Evolutionary conservation across 1,140 invertebrate genomes (phyloP).

Genomic region (Heterodera schachtii): DNA sequence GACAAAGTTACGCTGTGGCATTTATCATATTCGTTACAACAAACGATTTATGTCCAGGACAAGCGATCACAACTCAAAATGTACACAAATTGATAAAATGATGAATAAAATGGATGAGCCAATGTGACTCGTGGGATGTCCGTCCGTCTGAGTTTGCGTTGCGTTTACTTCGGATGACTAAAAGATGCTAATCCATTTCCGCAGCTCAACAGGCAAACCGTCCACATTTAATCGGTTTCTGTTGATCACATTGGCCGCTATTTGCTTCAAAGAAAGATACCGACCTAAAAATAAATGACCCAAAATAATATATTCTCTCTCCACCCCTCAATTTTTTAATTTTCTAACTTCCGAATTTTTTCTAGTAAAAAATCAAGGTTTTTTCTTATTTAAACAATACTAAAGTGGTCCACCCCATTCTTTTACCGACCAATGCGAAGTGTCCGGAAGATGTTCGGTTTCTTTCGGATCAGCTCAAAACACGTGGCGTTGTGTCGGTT

Average conservation of each 20-base stretch:
- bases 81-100: neutral
- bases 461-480: conserved; percentile 44
- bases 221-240: conserved; percentile 26
- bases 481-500: conserved; percentile 46
- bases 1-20: too few relatives aligned
- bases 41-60: neutral
- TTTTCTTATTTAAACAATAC: too few relatives aligned
- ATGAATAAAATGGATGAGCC: neutral
- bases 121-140: neutral
- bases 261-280: conserved; percentile 40
- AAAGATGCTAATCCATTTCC: conserved; percentile 24
- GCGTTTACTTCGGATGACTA: neutral
- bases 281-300: conserved; percentile 30
- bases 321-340: too few relatives aligned
- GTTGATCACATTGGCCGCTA: conserved; percentile 40
- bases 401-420: too few relatives aligned
- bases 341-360: too few relatives aligned
- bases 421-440: conserved; percentile 32
- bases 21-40: neutral
- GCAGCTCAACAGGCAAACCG: conserved; percentile 20
- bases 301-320: too few relatives aligned
- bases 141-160: too few relatives aligned
- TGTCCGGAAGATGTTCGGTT: conserved; percentile 7
- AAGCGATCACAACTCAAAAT: neutral
- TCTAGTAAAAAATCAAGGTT: too few relatives aligned